These are phyloP conservation scores for Dipodomys spectabilis DNA, from an alignment of 2,113 vertebrate genomes.

Conservation along the genomic window DNA sequence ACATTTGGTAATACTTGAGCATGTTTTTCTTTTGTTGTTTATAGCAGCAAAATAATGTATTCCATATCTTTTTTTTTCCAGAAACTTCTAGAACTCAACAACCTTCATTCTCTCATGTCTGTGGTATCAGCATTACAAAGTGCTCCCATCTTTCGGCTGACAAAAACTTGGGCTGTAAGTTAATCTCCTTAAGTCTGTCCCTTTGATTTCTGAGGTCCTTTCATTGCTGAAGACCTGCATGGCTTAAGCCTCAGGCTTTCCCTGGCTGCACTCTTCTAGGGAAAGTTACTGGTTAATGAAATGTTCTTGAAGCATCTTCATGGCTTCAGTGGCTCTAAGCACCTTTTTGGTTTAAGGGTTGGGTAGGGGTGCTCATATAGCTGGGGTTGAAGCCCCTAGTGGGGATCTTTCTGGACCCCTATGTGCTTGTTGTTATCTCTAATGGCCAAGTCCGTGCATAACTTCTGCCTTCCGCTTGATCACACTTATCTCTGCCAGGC, in stretches of 20 bases:
- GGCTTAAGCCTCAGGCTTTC: background rate
- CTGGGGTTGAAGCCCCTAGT: background rate
- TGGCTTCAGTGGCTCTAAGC: background rate
- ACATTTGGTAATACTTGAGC: constrained; percentile 61
- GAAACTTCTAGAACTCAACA: constrained; percentile 97
- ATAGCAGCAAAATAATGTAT: constrained; percentile 69
- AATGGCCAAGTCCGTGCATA: background rate
- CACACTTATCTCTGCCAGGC: background rate
- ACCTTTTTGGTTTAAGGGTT: background rate
- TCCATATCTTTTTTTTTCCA: constrained; percentile 79
- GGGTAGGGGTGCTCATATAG: fast-evolving
- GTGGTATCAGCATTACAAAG: constrained; percentile 97
- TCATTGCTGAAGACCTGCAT: background rate
- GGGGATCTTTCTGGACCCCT: background rate
- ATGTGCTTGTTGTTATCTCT: no score
- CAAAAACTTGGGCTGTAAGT: constrained; percentile 98
- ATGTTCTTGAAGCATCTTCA: background rate
- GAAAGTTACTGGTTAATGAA: background rate
- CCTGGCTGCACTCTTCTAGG: background rate
- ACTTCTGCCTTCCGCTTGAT: background rate
- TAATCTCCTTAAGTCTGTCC: background rate
- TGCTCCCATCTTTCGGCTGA: constrained; percentile 96
- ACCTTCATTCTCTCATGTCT: constrained; percentile 96
- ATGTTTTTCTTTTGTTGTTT: constrained; percentile 73
- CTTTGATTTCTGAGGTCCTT: background rate